phyloP scores from a whole-genome alignment of 2,888 invertebrate species.

The Byasa hedistus region DNA sequence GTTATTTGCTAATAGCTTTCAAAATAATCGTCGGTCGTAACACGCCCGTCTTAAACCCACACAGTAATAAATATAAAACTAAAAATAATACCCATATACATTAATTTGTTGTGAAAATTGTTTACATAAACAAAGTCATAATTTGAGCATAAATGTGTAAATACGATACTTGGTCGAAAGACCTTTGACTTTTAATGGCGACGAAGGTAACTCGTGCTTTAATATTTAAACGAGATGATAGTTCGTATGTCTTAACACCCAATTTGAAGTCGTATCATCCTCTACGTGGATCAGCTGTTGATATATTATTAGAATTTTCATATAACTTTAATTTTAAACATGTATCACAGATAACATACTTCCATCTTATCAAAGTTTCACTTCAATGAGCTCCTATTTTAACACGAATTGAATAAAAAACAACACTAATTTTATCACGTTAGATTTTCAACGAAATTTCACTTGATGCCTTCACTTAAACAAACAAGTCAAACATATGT shows the following conservation, averaged over 20 bases:
- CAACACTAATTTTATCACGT: not conserved
- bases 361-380: not conserved
- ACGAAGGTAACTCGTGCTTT: too few species aligned
- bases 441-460: not conserved
- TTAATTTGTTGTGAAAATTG: not conserved
- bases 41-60: not conserved
- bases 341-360: not conserved
- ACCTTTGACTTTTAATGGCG: too few species aligned
- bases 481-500: not conserved
- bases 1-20: constrained; percentile 5
- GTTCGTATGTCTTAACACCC: too few species aligned
- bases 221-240: too few species aligned
- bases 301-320: too few species aligned
- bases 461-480: not conserved
- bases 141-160: not conserved
- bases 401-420: not conserved
- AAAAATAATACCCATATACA: not conserved
- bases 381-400: not conserved
- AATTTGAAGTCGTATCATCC: too few species aligned
- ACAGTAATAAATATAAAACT: not conserved
- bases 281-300: too few species aligned
- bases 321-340: too few species aligned
- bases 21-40: constrained; percentile 5
- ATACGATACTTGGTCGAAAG: not conserved
- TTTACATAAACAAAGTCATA: not conserved